A percentile compares a stretch with the other conserved stretches of the same genome.
These are phyloP conservation scores for Haliclona indistincta DNA, from an alignment of 37 sponge, comb jelly and placozoan species.

Conservation along the genomic window DNA sequence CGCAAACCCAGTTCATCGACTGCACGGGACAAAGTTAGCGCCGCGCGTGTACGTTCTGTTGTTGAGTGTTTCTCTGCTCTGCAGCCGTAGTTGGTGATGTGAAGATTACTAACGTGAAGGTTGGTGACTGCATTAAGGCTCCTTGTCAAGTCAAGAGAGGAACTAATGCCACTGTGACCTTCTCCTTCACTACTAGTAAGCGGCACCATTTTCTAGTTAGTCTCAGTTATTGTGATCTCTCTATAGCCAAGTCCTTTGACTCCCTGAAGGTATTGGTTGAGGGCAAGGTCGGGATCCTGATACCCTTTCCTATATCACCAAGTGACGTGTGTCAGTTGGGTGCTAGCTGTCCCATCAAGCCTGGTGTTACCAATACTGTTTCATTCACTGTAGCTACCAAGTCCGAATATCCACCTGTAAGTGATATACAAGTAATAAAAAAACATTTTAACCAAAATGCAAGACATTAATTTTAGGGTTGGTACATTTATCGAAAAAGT, in stretches of 20 bases:
- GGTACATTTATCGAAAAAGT: too few species aligned
- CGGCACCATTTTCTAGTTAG: background rate
- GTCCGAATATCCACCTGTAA: background rate
- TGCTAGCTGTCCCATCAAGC: background rate
- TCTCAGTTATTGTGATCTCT: background rate
- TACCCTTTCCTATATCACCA: background rate
- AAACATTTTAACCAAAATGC: too few species aligned
- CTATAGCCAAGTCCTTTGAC: background rate
- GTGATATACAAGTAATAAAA: background rate
- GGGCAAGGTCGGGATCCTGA: background rate
- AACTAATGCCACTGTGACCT: conserved; percentile 5
- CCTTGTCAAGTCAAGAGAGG: conserved; percentile 32
- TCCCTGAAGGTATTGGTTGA: background rate
- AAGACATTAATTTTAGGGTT: too few species aligned
- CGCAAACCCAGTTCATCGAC: too few species aligned
- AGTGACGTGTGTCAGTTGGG: background rate
- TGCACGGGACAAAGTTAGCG: too few species aligned
- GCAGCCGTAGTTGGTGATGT: background rate
- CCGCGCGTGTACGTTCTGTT: too few species aligned
- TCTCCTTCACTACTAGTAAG: conserved; percentile 25
- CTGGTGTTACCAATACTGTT: background rate
- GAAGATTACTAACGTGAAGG: conserved; percentile 7
- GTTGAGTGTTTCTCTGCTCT: too few species aligned
- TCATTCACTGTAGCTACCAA: background rate
- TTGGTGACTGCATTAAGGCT: conserved; percentile 20